Conservation (phyloP, 2,113 vertebrate species). For the Meriones unguiculatus region DNA sequence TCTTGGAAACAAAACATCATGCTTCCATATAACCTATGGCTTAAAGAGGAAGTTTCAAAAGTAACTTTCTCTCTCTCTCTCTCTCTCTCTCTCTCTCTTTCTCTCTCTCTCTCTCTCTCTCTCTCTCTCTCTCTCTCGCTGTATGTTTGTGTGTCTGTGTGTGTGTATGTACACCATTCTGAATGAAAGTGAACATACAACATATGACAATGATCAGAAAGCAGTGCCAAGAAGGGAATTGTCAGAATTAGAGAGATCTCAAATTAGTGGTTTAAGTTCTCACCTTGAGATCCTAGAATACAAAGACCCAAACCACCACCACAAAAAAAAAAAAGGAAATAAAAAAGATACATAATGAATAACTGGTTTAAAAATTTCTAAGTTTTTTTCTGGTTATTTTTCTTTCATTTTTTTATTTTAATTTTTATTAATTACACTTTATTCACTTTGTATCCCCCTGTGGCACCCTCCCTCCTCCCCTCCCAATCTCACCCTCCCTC, state of each 20-base stretch:
- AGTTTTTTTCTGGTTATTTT: too few species aligned
- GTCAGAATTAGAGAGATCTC: neutral
- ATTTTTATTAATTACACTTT: too few species aligned
- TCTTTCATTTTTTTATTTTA: too few species aligned
- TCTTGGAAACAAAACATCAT: neutral
- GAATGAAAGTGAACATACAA: neutral
- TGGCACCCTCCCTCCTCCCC: too few species aligned
- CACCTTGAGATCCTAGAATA: neutral
- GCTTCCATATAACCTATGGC: neutral
- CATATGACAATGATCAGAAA: neutral
- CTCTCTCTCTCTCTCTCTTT: too few species aligned
- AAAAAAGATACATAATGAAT: neutral
- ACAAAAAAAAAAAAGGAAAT: neutral
- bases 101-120: too few species aligned
- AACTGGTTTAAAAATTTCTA: too few species aligned
- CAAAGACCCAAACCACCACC: neutral
- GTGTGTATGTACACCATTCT: neutral
- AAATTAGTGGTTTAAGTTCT: neutral
- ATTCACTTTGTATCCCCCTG: too few species aligned
- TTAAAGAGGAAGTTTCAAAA: neutral
- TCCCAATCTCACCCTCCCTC: too few species aligned
- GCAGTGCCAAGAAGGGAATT: neutral
- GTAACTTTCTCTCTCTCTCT: neutral
- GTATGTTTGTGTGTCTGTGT: neutral
- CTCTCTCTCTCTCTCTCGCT: too few species aligned